These are phyloP conservation scores for Nannobrachium achirus DNA, from an alignment of 2,113 vertebrate genomes.

Conservation along the genomic window DNA sequence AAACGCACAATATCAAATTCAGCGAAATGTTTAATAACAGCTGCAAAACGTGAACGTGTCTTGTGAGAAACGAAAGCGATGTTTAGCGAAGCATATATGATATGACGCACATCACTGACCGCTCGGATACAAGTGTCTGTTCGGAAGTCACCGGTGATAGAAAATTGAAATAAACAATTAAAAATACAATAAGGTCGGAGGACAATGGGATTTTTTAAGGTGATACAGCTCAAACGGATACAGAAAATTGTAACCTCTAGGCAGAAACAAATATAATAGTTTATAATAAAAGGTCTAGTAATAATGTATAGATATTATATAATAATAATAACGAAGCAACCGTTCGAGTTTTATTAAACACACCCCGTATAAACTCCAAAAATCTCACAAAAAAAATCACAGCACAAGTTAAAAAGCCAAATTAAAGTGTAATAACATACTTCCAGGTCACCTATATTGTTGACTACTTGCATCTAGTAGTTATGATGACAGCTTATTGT, in stretches of 20 bases:
- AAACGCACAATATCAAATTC: background rate
- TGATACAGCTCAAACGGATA: no score
- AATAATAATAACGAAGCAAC: no score
- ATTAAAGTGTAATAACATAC: background rate
- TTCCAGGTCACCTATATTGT: background rate
- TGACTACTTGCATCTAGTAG: conserved; percentile 5
- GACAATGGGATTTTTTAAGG: no score
- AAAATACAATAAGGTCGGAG: background rate
- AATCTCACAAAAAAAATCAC: background rate
- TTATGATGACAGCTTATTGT: conserved; percentile 57
- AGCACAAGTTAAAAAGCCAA: rapidly evolving
- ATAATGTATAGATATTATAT: no score
- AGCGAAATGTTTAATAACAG: background rate
- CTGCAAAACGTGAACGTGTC: background rate
- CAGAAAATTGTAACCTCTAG: no score
- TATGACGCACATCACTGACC: background rate
- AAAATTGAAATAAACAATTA: background rate
- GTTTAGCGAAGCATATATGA: background rate
- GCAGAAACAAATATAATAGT: no score
- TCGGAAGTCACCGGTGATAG: no score
- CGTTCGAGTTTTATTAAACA: no score
- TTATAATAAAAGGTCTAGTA: no score
- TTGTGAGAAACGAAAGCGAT: conserved; percentile 10
- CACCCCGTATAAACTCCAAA: background rate
- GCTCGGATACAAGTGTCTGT: no score